Conservation (phyloP, 2,113 vertebrate species). For the Nanorana parkeri region DNA sequence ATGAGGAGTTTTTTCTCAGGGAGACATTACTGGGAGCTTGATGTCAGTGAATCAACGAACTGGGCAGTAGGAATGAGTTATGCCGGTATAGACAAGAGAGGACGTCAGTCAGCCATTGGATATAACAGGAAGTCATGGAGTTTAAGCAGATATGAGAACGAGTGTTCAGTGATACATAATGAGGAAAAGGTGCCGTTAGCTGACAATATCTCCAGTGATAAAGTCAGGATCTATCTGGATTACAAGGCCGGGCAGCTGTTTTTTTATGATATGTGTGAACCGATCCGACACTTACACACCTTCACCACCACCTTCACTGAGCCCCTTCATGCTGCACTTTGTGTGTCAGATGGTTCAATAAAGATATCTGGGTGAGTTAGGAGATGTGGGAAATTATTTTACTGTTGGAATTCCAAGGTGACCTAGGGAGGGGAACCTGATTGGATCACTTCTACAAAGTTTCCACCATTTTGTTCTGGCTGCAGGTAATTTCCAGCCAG, state of each 20-base stretch:
- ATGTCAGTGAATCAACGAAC: background rate
- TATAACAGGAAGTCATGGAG: background rate
- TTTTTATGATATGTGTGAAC: background rate
- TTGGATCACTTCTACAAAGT: no score
- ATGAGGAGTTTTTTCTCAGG: background rate
- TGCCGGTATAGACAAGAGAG: background rate
- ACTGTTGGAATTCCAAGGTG: no score
- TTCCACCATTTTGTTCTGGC: no score
- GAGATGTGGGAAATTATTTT: no score
- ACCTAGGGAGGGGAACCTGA: no score
- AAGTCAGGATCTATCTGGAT: background rate
- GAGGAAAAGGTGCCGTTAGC: background rate
- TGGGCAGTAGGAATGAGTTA: conserved; percentile 9
- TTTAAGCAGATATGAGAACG: background rate
- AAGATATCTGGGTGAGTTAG: no score
- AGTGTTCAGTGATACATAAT: background rate
- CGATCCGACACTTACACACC: background rate
- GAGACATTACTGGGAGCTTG: background rate
- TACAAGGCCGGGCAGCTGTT: background rate
- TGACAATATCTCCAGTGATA: background rate
- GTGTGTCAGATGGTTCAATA: no score
- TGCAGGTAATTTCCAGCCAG: no score
- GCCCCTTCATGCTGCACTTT: background rate
- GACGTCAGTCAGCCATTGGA: background rate
- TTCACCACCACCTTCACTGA: no score